Percentiles rank a stretch among this genome's conserved stretches.
These are phyloP conservation scores for Parnassius orleans DNA, from an alignment of 2,888 invertebrate species.

Conservation along the genomic window DNA sequence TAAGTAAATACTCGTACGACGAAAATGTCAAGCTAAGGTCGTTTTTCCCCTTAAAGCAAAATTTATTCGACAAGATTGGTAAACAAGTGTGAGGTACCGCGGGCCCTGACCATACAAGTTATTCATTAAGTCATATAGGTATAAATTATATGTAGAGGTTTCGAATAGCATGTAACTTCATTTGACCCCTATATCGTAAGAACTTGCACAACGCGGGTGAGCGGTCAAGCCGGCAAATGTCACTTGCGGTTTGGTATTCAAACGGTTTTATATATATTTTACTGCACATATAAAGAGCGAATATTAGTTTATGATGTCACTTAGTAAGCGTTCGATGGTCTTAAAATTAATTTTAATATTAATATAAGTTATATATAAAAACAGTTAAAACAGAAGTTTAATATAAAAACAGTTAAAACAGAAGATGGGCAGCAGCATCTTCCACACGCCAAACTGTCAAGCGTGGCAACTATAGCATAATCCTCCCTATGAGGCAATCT, in stretches of 20 bases:
- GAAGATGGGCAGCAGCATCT: no score
- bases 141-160: conserved; percentile 14
- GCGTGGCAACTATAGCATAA: no score
- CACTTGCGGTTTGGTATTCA: conserved; percentile 25
- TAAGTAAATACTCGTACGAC: conserved; percentile 2
- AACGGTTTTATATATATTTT: conserved; percentile 5
- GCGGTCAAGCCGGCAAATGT: conserved; percentile 31
- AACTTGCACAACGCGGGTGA: conserved; percentile 29
- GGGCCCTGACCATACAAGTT: conserved; percentile 19
- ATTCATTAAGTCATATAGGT: conserved; percentile 21
- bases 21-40: conserved; percentile 10
- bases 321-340: no score
- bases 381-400: no score
- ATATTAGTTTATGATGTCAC: no score
- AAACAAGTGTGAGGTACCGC: not conserved
- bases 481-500: no score
- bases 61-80: not conserved
- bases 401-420: no score
- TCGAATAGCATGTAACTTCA: conserved; percentile 12
- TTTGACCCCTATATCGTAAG: conserved; percentile 26
- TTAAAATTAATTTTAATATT: no score
- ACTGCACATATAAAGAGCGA: not conserved
- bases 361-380: no score
- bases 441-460: no score
- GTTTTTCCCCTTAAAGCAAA: not conserved